Base-by-base conservation (phyloP, 2,888 invertebrate genomes). In the Mechanitis mazaeus region DNA sequence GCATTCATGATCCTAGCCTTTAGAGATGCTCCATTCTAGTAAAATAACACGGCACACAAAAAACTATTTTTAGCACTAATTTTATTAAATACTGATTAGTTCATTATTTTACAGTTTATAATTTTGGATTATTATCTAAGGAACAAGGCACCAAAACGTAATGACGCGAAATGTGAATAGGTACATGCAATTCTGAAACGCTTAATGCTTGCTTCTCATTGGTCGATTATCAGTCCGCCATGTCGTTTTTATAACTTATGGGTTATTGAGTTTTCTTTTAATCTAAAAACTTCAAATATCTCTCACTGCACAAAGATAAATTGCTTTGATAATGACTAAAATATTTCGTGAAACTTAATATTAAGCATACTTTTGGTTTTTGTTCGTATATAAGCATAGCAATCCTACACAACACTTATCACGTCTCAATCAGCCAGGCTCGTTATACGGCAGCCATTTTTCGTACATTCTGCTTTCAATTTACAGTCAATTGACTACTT, bases 101-200 rank as follows among this genome's bases (percentile, higher is more conserved):
- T 75, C 75, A 74, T 74, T 68, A 76, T 72, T 78, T 80, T 83
- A 86, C 86, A 81, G 77, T 77, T 80, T 76, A 71, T 68, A 78
- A 81, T 86, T 85, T 84, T 71, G 72, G 75, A 80, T 76, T 83
- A 83, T 81, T 77, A 79, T 75, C 73, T 75, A 75, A 84, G 85
- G 82, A 91, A 91, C 90, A 91, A 92, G 90, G 91, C 91, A 91
- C 91, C 88, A 90, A 93, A 91, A 84, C 84, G 84, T 90, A 92
- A 91, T 92, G 93, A 93, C 93, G 93, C 94, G 93, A 93, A 92
- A 91, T 91, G 91, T 91, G 92, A 92, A 93, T 92, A 92, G 92
- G 92, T 91, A 90, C 80, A 87, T 91, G 91, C 91, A 92, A 91
- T 91, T 92, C 91, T 91, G 91, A 90, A 91, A 91, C 89, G 90